Evolutionary conservation across 2,888 invertebrate species (phyloP).

Genomic region (Noctua pronuba): DNA sequence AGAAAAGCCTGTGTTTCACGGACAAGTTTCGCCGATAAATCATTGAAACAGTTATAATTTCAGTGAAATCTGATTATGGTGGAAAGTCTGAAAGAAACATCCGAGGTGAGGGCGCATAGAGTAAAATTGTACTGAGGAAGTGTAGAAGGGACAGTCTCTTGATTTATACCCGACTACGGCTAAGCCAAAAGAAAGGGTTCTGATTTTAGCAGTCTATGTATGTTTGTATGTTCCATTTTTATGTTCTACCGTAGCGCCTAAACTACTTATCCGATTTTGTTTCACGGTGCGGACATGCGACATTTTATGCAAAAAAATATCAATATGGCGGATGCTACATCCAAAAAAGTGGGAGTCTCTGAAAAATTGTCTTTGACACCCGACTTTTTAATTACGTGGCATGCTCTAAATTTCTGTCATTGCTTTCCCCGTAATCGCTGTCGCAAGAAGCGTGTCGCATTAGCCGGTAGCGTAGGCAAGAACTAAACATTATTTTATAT

Average conservation of each 20-base stretch:
- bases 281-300: background rate
- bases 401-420: too few species aligned
- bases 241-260: background rate
- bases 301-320: background rate
- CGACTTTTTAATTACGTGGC: too few species aligned
- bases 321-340: background rate
- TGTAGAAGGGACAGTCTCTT: constrained; percentile 49
- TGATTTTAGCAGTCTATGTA: background rate
- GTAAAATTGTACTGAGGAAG: constrained; percentile 28
- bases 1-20: constrained; percentile 72
- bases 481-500: background rate
- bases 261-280: background rate
- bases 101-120: constrained; percentile 63
- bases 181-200: background rate
- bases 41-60: constrained; percentile 84
- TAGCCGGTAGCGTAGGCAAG: background rate
- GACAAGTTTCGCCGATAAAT: constrained; percentile 81
- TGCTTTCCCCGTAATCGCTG: background rate
- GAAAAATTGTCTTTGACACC: too few species aligned
- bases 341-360: background rate
- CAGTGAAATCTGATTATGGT: constrained; percentile 84
- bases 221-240: background rate
- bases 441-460: background rate
- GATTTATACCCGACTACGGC: background rate
- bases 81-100: constrained; percentile 68